Conservation (phyloP, 2,113 vertebrate genomes). For the Cephalopterus ornatus region DNA sequence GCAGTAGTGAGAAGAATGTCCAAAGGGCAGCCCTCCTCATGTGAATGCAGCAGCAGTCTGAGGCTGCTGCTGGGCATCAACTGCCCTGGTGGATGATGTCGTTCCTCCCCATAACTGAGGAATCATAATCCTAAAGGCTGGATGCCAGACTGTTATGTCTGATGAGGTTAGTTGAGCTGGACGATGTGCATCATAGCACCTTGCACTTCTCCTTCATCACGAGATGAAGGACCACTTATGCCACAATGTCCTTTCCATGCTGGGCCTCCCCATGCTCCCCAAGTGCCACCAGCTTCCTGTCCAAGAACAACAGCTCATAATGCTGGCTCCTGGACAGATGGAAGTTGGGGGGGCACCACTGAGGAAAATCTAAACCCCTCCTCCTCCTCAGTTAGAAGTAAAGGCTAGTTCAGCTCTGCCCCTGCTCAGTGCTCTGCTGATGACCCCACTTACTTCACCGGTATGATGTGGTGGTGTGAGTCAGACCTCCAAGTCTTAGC, state of each 20-base stretch:
- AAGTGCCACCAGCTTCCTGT: neutral
- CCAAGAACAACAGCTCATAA: fast-evolving
- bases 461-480: neutral
- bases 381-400: neutral
- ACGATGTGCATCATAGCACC: neutral
- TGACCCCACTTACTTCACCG: neutral
- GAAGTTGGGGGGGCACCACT: neutral
- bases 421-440: neutral
- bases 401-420: neutral
- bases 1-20: neutral
- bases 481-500: neutral
- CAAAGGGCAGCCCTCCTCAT: neutral
- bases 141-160: neutral
- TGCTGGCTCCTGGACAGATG: fast-evolving
- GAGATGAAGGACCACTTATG: neutral
- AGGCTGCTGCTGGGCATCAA: neutral
- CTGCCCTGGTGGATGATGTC: neutral
- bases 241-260: neutral
- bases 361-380: neutral
- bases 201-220: neutral
- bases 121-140: neutral
- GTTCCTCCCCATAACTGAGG: neutral
- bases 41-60: neutral
- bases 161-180: neutral
- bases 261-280: neutral